A percentile compares a stretch with the other conserved stretches of the same genome.
Conservation (phyloP, 2,113 vertebrate species). For the Ceyx margarethae region DNA sequence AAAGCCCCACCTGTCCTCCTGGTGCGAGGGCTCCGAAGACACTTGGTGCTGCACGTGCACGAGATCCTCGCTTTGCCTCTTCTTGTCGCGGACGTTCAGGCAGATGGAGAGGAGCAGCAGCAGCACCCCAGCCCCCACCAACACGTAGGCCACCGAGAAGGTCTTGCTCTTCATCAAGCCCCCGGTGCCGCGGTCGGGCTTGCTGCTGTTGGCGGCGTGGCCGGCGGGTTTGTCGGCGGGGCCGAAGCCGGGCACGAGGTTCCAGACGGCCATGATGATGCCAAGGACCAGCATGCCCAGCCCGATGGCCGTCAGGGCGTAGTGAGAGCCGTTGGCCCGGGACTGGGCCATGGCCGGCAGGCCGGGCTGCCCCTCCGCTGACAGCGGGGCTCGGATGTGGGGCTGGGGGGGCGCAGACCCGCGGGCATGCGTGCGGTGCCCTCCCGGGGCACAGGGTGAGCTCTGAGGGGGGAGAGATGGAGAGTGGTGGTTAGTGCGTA, state of each 20-base stretch:
- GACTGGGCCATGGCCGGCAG: conserved; percentile 73
- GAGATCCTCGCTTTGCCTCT: conserved; percentile 68
- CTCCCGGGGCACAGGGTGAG: accelerated
- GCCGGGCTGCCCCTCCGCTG: background rate
- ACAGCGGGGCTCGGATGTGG: background rate
- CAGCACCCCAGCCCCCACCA: conserved; percentile 83
- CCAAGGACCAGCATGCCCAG: conserved; percentile 90
- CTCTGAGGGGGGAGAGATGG: background rate
- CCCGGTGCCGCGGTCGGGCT: background rate
- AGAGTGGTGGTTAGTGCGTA: background rate
- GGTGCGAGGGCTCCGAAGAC: background rate
- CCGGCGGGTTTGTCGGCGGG: background rate
- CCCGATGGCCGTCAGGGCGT: conserved; percentile 90
- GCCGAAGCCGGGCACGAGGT: conserved; percentile 82
- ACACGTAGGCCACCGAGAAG: conserved; percentile 89
- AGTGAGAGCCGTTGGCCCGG: conserved; percentile 85
- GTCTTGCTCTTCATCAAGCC: conserved; percentile 77
- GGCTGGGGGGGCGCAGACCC: accelerated
- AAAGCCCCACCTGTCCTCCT: conserved; percentile 74
- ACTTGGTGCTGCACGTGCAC: conserved; percentile 17
- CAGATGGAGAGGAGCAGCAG: conserved; percentile 90
- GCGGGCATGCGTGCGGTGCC: background rate
- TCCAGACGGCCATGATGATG: conserved; percentile 96
- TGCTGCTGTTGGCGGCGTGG: conserved; percentile 68
- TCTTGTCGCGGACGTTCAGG: conserved; percentile 85